Evolutionary conservation across 2,113 vertebrate species (phyloP).

Genomic region (Pomatorhinus ruficollis): DNA sequence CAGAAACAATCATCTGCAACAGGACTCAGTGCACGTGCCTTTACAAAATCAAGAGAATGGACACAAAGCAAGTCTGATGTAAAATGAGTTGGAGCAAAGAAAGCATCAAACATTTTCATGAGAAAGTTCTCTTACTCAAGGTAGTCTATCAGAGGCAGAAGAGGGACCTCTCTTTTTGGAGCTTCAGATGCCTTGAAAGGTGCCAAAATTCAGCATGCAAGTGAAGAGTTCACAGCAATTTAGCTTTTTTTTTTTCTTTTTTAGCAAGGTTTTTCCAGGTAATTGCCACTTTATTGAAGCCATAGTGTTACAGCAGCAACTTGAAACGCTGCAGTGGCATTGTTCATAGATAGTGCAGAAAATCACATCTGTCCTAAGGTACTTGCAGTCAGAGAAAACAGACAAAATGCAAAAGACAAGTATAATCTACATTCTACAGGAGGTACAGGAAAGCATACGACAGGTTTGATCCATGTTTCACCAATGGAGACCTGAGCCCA

Average conservation of each 20-base stretch:
- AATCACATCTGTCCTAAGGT: not conserved
- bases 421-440: not conserved
- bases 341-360: not conserved
- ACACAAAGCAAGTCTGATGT: not conserved
- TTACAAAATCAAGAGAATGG: not conserved
- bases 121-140: not conserved
- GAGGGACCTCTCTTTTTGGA: not conserved
- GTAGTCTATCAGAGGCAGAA: not conserved
- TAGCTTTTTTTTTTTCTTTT: not conserved
- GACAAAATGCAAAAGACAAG: not conserved
- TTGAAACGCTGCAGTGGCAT: not conserved
- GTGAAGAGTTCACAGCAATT: not conserved
- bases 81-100: not conserved
- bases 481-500: not conserved
- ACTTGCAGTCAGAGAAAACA: not conserved
- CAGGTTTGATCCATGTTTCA: not conserved
- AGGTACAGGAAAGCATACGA: not conserved
- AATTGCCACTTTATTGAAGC: not conserved
- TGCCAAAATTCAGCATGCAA: not conserved
- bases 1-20: not conserved
- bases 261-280: not conserved
- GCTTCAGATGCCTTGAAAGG: not conserved
- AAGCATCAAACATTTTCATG: not conserved
- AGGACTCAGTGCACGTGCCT: accelerated
- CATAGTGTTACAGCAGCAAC: not conserved